Evolutionary conservation across 1,140 invertebrate genomes (phyloP).

Genomic region (Drosophila teissieri): DNA sequence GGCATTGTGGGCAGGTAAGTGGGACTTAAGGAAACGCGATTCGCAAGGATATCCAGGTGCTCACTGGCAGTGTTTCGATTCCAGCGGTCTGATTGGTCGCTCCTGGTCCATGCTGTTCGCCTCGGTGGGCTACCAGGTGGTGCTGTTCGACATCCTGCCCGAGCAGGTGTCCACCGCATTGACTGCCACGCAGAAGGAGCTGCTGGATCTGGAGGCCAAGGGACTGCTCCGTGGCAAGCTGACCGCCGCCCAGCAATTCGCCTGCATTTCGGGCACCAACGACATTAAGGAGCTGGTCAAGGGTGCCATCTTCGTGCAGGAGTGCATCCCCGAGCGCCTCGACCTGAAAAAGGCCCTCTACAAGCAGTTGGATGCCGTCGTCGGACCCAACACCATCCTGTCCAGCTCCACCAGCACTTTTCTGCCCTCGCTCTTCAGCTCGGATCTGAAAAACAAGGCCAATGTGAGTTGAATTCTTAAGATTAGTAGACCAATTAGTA

Average conservation of each 20-base stretch:
- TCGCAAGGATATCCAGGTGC: conserved; percentile 16
- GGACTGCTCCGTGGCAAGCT: conserved; percentile 91
- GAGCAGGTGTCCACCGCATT: conserved; percentile 91
- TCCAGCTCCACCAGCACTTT: conserved; percentile 97
- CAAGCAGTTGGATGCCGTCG: conserved; percentile 90
- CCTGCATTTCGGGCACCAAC: conserved; percentile 90
- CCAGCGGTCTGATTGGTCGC: conserved; percentile 94
- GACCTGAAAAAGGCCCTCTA: conserved; percentile 94
- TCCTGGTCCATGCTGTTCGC: conserved; percentile 99
- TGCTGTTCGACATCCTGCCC: conserved; percentile 92
- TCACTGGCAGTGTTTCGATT: neutral
- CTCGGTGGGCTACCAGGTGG: conserved; percentile 94
- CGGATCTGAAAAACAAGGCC: conserved; percentile 90
- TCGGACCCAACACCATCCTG: conserved; percentile 90
- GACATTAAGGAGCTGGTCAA: conserved; percentile 89
- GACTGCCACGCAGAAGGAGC: conserved; percentile 89
- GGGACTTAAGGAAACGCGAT: conserved; percentile 6
- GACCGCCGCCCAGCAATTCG: conserved; percentile 90
- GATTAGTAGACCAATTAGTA: neutral
- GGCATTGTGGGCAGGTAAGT: conserved; percentile 88
- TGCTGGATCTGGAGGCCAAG: conserved; percentile 89
- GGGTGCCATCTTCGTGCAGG: conserved; percentile 92
- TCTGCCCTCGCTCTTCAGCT: conserved; percentile 93
- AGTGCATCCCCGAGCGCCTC: conserved; percentile 96
- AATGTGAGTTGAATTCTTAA: conserved; percentile 85